Evolutionary conservation across 2,113 vertebrate genomes (phyloP), one percentile per base, ranked within the genome.

Genomic region (Progne subis): DNA sequence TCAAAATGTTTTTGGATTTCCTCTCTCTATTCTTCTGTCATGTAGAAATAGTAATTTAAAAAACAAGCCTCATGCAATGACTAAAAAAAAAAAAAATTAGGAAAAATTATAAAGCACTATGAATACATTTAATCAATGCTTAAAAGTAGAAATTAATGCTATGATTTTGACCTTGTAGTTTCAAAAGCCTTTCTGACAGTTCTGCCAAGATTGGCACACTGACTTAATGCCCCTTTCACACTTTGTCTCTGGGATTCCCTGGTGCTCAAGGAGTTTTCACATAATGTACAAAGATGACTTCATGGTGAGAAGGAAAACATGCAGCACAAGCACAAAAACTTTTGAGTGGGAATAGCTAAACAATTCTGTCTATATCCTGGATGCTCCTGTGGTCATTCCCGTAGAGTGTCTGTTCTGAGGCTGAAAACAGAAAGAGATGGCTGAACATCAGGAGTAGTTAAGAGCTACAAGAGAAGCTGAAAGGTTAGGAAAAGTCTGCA

Each of bases 151-250:
- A 86, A 53, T 6, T 1, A 63, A 49, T 50, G 6, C 23, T 56
- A 12, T 10, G 1, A 20, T 75, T 87, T 85, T 57, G 28, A 37
- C 5, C 5, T 32, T 61, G 28, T 18, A 26, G 16, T 86, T 86
- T 72, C 25, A 85, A 63, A 86, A 60, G 13, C 3, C 1, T 9
- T 44, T 68, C 37, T 61, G 31, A 34, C 7, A 60, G 16, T 60
- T 69, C 31, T 3, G 4, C 17, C 1, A 1, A 77, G 3, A 6
- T 2, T 60, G 61, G 29, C 12, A 34, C 6, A 23, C 19, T 46
- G 60, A 14, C 23, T 18, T 23, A 57, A 5, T 74, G 28, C 8
- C 4, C 32, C 18, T 69, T 63, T 16, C 32, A 37, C 49, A 39
- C 12, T 12, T 59, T 49, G 14, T 55, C n/a, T 82, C 15, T 18